Evolutionary conservation across 1,140 invertebrate genomes (phyloP), one percentile per base, ranked within the genome.

Genomic region (Drosophila setifemur): DNA sequence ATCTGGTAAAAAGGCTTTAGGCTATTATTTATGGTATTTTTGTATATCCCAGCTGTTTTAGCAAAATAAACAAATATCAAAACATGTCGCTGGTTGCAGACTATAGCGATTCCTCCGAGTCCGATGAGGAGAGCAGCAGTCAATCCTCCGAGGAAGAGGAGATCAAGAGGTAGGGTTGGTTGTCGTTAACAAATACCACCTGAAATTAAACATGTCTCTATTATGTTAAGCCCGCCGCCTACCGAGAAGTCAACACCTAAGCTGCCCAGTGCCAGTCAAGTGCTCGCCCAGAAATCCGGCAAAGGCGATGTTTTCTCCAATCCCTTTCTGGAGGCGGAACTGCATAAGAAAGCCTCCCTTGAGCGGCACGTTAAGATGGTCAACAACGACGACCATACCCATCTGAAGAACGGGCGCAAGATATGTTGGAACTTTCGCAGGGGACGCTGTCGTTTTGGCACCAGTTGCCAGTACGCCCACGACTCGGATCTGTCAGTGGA

Each of bases 361-460:
- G 96, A 98, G 85, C 97, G 97, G 79, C 97, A 98, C 90, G 97
- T 98, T 0, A 97, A 98, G 93, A 97, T 98, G 96, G 95, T 94
- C 64, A 91, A 95, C 92, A 90, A 94, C 91, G 91, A 94, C 91
- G 93, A 95, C 45, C 93, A 95, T 81, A 92, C 93, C 1, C 93
- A 94, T 79, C 93, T 94, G 90, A 96, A 97, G 45, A 96, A 97
- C 90, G 96, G 96, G 0, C 95, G 95, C 75, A 96, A 97, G 91
- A 95, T 98, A 28, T 98, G 97, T 89, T 98, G 96, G 95, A 98
- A 97, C 91, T 97, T 97, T 89, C 92, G 95, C 16, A 97, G 97
- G 91, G 97, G 97, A 4, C 92, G 95, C 12, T 98, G 97, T 89
- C 92, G 95, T 25, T 97, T 97, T 91, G 97, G 97, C 3, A 96